These are phyloP conservation scores for Cynaeus angustus DNA, from an alignment of 2,888 invertebrate genomes.

Conservation along the genomic window DNA sequence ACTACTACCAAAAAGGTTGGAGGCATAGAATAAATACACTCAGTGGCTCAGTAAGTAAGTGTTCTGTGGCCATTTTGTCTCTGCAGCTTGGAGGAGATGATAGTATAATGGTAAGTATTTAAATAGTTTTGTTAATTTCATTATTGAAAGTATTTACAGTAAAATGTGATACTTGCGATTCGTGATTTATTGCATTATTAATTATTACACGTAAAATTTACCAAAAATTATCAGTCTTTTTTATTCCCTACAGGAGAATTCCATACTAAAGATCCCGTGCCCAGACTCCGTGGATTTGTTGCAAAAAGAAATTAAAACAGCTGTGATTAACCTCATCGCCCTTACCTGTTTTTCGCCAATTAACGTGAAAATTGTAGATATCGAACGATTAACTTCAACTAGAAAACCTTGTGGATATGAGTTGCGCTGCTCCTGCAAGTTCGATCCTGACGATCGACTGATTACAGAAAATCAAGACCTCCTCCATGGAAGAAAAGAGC, in stretches of 20 bases:
- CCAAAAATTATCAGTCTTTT: no score
- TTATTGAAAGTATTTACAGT: no score
- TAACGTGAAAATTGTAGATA: conserved; percentile 33
- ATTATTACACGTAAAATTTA: no score
- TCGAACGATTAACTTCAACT: no score
- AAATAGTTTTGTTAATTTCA: no score
- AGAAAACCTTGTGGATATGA: conserved; percentile 37
- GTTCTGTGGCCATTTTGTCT: no score
- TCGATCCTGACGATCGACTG: conserved; percentile 33
- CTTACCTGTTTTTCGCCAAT: conserved; percentile 31
- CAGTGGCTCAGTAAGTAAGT: no score
- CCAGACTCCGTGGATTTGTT: conserved; percentile 31
- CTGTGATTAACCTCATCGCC: conserved; percentile 29
- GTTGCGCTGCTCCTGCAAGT: conserved; percentile 28
- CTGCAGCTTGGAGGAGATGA: no score
- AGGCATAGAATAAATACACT: no score
- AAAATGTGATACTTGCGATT: no score
- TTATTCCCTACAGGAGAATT: conserved; percentile 17
- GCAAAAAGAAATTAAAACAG: conserved; percentile 33
- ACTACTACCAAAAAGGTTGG: background rate
- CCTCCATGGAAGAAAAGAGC: conserved; percentile 31
- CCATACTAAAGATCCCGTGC: conserved; percentile 29
- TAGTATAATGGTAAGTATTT: no score
- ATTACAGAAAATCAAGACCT: conserved; percentile 26
- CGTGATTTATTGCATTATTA: no score